Evolutionary conservation across 2,113 vertebrate genomes (phyloP).

Genomic region (Camarhynchus parvulus): DNA sequence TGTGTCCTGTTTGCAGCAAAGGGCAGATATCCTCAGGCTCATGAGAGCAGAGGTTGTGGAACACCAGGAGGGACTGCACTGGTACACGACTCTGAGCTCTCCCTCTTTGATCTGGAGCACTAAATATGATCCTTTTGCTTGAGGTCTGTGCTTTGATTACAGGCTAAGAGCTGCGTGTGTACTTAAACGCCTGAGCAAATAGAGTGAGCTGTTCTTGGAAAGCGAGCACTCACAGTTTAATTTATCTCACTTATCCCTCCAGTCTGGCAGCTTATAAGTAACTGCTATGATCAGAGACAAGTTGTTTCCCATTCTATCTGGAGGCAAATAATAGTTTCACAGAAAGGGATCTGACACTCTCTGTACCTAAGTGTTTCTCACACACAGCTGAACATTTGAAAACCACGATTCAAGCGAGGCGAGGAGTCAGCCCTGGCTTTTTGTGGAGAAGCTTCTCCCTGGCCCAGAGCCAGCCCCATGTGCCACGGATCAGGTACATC

Average conservation of each 20-base stretch:
- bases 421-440: slow-evolving; percentile 9
- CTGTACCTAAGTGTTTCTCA: slow-evolving; percentile 39
- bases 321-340: slow-evolving; percentile 70
- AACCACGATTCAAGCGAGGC: background rate
- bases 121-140: slow-evolving; percentile 28
- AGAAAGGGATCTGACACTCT: slow-evolving; percentile 53
- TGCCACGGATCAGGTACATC: slow-evolving; percentile 13
- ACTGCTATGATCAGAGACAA: slow-evolving; percentile 69
- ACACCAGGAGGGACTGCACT: background rate
- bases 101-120: slow-evolving; percentile 25
- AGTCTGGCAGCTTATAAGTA: slow-evolving; percentile 69
- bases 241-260: slow-evolving; percentile 72
- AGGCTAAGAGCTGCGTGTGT: slow-evolving; percentile 23
- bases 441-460: background rate
- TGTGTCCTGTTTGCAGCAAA: background rate
- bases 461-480: background rate
- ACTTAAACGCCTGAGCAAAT: slow-evolving; percentile 50
- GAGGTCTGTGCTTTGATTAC: slow-evolving; percentile 29
- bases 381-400: slow-evolving; percentile 3
- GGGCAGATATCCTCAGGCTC: background rate
- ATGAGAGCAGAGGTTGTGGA: background rate
- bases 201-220: slow-evolving; percentile 63
- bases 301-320: slow-evolving; percentile 68
- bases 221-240: slow-evolving; percentile 52
- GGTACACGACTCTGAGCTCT: background rate